Conservation (phyloP, 2,113 vertebrate species). For the Caloenas nicobarica region DNA sequence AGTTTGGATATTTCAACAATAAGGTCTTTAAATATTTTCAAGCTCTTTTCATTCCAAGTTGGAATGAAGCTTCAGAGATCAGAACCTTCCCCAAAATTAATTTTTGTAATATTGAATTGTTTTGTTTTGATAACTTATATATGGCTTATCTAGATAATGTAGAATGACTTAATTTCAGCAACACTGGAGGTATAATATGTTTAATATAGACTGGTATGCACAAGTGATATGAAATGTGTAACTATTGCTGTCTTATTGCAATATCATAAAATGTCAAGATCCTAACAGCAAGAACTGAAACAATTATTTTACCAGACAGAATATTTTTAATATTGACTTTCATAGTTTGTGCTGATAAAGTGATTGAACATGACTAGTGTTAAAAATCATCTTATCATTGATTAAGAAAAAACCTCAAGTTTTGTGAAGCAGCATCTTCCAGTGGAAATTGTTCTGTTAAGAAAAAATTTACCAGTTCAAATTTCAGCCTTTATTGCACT, state of each 20-base stretch:
- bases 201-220: neutral
- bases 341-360: neutral
- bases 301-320: neutral
- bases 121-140: neutral
- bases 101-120: neutral
- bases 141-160: neutral
- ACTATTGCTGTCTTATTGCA: neutral
- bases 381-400: neutral
- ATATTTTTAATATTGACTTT: neutral
- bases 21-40: neutral
- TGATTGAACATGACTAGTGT: neutral
- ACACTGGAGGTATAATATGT: neutral
- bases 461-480: neutral
- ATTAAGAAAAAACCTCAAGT: neutral
- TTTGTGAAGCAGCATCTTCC: neutral
- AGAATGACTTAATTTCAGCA: neutral
- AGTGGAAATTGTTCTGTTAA: neutral
- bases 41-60: neutral
- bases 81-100: neutral
- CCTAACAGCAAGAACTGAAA: neutral
- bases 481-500: neutral
- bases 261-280: neutral
- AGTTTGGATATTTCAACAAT: neutral
- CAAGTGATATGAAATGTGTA: neutral
- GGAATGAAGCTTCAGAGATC: neutral